Base-by-base conservation (phyloP, 2,888 invertebrate species). In the Melieria crassipennis region DNA sequence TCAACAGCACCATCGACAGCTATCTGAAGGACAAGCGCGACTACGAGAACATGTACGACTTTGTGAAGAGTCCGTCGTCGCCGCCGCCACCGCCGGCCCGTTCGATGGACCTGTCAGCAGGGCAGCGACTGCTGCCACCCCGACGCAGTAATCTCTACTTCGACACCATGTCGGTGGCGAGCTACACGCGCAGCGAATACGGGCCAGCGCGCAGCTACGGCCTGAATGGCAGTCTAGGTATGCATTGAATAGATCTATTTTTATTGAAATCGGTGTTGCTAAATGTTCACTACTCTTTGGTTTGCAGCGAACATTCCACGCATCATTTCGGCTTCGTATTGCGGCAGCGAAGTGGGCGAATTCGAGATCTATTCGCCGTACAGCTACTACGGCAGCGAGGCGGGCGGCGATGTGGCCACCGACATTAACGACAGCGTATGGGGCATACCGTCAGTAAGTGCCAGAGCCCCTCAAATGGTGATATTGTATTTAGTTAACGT, bases 321-420 rank as follows among this genome's bases (percentile, higher is more conserved):
- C 89, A 91, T 93, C 60, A 88, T 90, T 79, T 93, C 93, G 4
- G 88, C 93, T 64, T 93, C 93, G 6, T 94, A 94, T 85, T 94
- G 93, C 83, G 93, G 94, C 73, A 94, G 94, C 82, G 94, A 94
- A 85, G 90, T 91, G 69, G 90, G 91, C 6, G 95, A 94, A 85
- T 93, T 93, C 69, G 94, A 95, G 83, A 93, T 94, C 74, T 94
- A 94, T 81, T 91, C 94, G 7, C 93, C 94, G 1, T 94, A 93
- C 85, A 92, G 93, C 82, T 94, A 93, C 85, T 93, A 86, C 74
- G 89, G 89, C 65, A 89, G 89, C 78, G 90, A 90, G 84, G 87
- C 88, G 56, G 89, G 87, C 57, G 85, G 84, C 60, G 87, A 87
- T 82, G 82, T 87, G 71, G 84, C 86, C 62, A 82, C 80, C 70